A percentile compares a stretch with the other conserved stretches of the same genome.
These are phyloP conservation scores for Hirtodrosophila duncani DNA, from an alignment of 2,888 invertebrate genomes.

Conservation along the genomic window DNA sequence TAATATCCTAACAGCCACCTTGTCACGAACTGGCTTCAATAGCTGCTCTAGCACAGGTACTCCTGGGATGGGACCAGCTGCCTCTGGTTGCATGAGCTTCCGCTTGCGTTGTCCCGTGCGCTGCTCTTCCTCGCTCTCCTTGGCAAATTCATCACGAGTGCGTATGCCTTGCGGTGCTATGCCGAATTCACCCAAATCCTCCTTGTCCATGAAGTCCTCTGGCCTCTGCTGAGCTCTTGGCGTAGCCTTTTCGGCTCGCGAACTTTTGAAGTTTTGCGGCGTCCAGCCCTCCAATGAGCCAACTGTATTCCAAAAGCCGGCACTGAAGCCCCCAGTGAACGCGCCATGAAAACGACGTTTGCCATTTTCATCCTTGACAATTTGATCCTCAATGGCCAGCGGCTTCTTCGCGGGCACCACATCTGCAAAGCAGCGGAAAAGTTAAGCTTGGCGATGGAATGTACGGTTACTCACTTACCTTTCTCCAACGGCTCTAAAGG, in stretches of 20 bases:
- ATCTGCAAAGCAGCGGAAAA: too few relatives aligned
- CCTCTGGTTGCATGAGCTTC: constrained; percentile 68
- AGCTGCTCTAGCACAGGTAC: constrained; percentile 85
- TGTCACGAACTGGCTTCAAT: constrained; percentile 87
- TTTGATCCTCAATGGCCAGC: constrained; percentile 89
- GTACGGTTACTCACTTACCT: constrained; percentile 80
- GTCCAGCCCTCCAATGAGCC: constrained; percentile 97
- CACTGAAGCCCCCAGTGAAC: constrained; percentile 98
- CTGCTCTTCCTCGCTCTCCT: constrained; percentile 48
- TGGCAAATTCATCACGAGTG: constrained; percentile 87
- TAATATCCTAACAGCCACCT: constrained; percentile 91
- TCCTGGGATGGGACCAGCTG: constrained; percentile 79
- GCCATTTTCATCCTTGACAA: constrained; percentile 93
- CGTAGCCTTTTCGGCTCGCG: constrained; percentile 84
- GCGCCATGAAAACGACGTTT: constrained; percentile 97
- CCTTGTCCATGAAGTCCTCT: constrained; percentile 99
- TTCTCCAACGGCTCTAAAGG: constrained; percentile 90
- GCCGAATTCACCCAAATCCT: constrained; percentile 95
- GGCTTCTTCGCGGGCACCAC: constrained; percentile 89
- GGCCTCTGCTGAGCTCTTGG: constrained; percentile 81
- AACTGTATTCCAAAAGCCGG: constrained; percentile 98
- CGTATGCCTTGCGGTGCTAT: constrained; percentile 93
- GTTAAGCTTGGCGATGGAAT: neutral
- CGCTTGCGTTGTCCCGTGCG: constrained; percentile 74
- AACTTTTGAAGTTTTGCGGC: constrained; percentile 94